These are phyloP conservation scores for Antennarius striatus DNA, from an alignment of 2,113 vertebrate species.

Conservation along the genomic window DNA sequence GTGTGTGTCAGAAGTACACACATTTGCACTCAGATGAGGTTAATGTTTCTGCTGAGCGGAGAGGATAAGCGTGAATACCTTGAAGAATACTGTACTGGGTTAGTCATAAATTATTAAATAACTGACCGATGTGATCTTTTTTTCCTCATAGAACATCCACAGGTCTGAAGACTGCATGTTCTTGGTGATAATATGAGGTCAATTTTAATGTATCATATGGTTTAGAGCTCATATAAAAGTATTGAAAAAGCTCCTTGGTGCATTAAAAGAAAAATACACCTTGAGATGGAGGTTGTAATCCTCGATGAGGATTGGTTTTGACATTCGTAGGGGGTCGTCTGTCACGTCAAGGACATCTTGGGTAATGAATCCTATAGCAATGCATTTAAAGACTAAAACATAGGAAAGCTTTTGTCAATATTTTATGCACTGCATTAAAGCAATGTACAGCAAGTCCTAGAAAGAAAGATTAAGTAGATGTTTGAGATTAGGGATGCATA, in stretches of 20 bases:
- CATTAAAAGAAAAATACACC: conserved; percentile 44
- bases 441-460: conserved; percentile 59
- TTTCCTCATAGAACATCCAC: conserved; percentile 37
- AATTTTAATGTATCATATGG: conserved; percentile 47
- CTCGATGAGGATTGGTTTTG: conserved; percentile 46
- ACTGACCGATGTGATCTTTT: conserved; percentile 29
- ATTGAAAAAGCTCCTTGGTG: conserved; percentile 20
- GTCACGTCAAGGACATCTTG: conserved; percentile 66
- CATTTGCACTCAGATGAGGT: conserved; percentile 49
- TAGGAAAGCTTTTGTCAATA: conserved; percentile 64
- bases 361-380: conserved; percentile 66
- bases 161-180: conserved; percentile 34
- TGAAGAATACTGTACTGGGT: conserved; percentile 30
- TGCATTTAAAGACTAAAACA: conserved; percentile 50
- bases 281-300: conserved; percentile 30
- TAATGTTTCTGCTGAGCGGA: conserved; percentile 51
- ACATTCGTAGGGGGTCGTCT: conserved; percentile 35
- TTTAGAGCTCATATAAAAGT: conserved; percentile 36
- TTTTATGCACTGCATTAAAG: conserved; percentile 61
- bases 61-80: conserved; percentile 59
- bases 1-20: conserved; percentile 23
- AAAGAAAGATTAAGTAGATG: conserved; percentile 59
- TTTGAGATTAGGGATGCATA: conserved; percentile 69
- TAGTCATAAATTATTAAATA: conserved; percentile 5
- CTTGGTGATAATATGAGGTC: conserved; percentile 57